Base-by-base conservation (phyloP, 2,113 vertebrate species). In the Sphaerodactylus townsendi region DNA sequence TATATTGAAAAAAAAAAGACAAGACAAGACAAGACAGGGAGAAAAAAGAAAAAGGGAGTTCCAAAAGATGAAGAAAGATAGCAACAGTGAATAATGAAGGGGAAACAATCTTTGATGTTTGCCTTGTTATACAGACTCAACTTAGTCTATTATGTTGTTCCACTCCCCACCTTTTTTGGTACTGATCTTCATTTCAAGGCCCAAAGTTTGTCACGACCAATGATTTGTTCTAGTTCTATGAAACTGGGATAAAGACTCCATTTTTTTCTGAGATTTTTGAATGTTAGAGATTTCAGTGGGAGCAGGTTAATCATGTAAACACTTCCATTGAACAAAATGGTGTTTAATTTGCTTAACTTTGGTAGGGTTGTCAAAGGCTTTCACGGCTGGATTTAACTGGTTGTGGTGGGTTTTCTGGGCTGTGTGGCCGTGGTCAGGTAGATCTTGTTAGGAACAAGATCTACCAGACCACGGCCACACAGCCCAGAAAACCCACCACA, bases 81-180 rank as follows among this genome's bases (percentile, higher is more conserved):
- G 68, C 0, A 25, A 87, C 88, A 83, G 77, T 86, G 79, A 68
- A 81, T 92, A 94, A 94, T 94, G 91, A 92, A 94, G 94, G 84
- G 90, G 93, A 93, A 94, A 93, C 93, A 93, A 79, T 89, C 80
- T 93, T 87, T 85, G 84, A 79, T 91, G 87, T 91, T 91, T 86
- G 64, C 70, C 86, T 89, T 88, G 39, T 77, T 91, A 65, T 41
- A 85, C n/a, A 82, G 75, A 71, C 37, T 64, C 50, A 23, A 76
- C 41, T 64, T 46, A 79, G 50, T 48, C 66, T 85, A 50, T 79
- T 72, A 71, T 71, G 56, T 19, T 68, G 71, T 62, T 79, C 68
- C 68, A 85, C 83, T 85, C 73, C 66, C 35, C 39, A 35, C 41
- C n/a, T 65, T 78, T 79, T 81, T 62, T 64, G 39, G 41, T 72